Percentiles rank a stretch among this genome's conserved stretches.
phyloP scores from a whole-genome alignment of 2,797 vertebrate genomes.

The Pangasius macronema region DNA sequence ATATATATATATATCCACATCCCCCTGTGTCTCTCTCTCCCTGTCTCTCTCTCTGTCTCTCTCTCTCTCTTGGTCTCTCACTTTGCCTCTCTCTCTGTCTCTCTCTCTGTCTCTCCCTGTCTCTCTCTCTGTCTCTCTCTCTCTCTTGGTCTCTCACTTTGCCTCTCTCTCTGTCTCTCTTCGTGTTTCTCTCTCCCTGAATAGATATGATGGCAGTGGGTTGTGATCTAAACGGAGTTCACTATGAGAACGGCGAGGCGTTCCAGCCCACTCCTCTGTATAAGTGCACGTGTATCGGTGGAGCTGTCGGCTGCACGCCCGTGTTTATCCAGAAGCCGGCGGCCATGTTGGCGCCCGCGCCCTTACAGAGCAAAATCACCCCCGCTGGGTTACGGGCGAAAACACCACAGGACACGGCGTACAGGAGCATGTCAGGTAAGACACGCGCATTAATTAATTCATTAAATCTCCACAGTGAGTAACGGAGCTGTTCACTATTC shows the following conservation, averaged over 20 bases:
- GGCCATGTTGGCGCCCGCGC: slow-evolving; percentile 67
- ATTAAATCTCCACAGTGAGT: not conserved
- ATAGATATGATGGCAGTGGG: slow-evolving; percentile 91
- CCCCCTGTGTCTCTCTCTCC: not conserved
- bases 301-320: slow-evolving; percentile 90
- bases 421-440: slow-evolving; percentile 86
- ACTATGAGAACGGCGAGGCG: slow-evolving; percentile 87
- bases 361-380: slow-evolving; percentile 61
- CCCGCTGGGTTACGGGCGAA: slow-evolving; percentile 69
- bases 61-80: not conserved
- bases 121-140: not conserved
- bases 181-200: not conserved
- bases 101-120: not conserved
- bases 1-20: too few species aligned
- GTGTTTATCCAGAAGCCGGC: slow-evolving; percentile 78
- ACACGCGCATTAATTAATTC: not conserved
- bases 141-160: not conserved
- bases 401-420: slow-evolving; percentile 75
- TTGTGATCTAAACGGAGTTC: slow-evolving; percentile 86
- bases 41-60: not conserved
- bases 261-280: slow-evolving; percentile 89
- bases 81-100: not conserved
- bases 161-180: too few species aligned
- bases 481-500: not conserved
- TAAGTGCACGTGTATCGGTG: slow-evolving; percentile 90